phyloP scores from a whole-genome alignment of 2,797 vertebrate genomes.

The Darevskia mixta region DNA sequence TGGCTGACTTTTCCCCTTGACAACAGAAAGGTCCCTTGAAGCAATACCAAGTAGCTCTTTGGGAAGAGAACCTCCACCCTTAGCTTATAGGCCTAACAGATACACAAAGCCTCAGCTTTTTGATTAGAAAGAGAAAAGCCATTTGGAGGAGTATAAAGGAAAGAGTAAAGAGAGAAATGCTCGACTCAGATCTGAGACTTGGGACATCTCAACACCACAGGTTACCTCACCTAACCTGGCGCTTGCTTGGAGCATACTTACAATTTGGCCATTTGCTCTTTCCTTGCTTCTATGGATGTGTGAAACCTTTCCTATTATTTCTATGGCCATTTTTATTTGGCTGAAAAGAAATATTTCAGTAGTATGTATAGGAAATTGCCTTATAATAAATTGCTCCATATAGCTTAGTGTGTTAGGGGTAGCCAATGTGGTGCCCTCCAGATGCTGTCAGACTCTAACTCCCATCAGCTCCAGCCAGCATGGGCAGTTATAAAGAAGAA shows the following conservation, averaged over 20 bases:
- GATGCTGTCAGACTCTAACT: not conserved
- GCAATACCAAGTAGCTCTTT: not conserved
- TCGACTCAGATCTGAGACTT: not conserved
- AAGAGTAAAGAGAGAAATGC: not conserved
- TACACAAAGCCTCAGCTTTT: rapidly evolving
- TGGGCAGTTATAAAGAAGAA: too few species aligned
- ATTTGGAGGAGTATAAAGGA: not conserved
- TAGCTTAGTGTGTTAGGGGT: not conserved
- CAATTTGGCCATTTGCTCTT: not conserved
- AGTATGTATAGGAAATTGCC: not conserved
- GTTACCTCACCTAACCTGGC: not conserved
- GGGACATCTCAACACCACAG: not conserved
- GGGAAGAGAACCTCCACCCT: rapidly evolving
- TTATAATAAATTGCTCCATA: not conserved
- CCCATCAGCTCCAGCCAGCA: not conserved
- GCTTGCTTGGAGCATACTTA: not conserved
- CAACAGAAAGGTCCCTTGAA: not conserved
- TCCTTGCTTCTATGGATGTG: not conserved
- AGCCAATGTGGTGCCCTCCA: not conserved
- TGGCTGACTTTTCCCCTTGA: not conserved
- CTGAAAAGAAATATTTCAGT: not conserved
- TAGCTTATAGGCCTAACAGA: rapidly evolving
- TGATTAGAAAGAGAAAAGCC: not conserved
- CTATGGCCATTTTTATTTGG: not conserved
- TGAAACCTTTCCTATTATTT: not conserved